Evolutionary conservation across 2,888 invertebrate genomes (phyloP).

Genomic region (Diarsia rubi): DNA sequence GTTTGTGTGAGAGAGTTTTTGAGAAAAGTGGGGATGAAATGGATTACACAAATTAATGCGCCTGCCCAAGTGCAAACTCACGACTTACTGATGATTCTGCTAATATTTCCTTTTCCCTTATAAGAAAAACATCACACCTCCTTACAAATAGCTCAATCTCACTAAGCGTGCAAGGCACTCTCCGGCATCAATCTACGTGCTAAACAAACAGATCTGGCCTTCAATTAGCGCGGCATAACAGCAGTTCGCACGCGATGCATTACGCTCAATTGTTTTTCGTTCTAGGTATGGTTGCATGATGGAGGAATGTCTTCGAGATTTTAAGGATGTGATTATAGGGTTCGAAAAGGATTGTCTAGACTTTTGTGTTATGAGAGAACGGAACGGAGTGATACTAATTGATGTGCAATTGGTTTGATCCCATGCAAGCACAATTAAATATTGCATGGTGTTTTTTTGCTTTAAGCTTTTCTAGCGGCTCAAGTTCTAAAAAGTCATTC

Average conservation of each 20-base stretch:
- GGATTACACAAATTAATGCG: too few relatives aligned
- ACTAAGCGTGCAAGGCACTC: constrained; percentile 27
- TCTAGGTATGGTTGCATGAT: constrained; percentile 7
- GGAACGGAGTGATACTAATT: neutral
- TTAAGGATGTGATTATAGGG: neutral
- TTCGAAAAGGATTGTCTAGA: neutral
- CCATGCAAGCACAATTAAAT: too few relatives aligned
- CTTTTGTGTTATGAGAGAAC: neutral
- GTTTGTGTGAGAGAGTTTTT: too few relatives aligned
- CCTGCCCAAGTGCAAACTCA: too few relatives aligned
- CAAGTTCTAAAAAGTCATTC: neutral
- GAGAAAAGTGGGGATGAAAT: too few relatives aligned
- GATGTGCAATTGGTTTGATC: neutral
- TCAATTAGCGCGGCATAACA: constrained; percentile 55
- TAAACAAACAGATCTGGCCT: constrained; percentile 64
- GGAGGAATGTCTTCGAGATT: constrained; percentile 12
- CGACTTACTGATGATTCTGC: too few relatives aligned
- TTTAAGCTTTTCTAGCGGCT: neutral
- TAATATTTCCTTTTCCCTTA: too few relatives aligned
- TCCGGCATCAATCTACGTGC: constrained; percentile 14
- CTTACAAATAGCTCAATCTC: constrained; percentile 32
- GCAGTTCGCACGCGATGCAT: constrained; percentile 56
- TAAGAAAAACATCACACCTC: neutral
- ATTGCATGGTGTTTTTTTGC: neutral
- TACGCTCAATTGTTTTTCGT: constrained; percentile 16